Evolutionary conservation across 2,113 vertebrate genomes (phyloP).

Genomic region (Ictidomys tridecemlineatus): DNA sequence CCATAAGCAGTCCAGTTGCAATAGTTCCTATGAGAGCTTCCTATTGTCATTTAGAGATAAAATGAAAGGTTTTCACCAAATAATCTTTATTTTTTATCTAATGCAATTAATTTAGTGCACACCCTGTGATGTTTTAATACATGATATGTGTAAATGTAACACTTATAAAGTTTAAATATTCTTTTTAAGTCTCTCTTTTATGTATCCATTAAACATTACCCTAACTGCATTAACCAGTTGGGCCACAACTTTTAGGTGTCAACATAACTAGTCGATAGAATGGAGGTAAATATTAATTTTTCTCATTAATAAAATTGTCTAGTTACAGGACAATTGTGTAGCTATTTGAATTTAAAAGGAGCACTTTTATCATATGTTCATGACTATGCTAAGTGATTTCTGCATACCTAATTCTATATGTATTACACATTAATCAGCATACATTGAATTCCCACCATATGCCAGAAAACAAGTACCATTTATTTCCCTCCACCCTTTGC

Average conservation of each 20-base stretch:
- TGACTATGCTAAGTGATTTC: neutral
- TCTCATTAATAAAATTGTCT: neutral
- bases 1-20: neutral
- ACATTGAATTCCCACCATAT: neutral
- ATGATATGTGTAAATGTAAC: neutral
- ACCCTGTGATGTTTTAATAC: too few relatives aligned
- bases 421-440: neutral
- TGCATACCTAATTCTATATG: neutral
- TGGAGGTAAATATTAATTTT: neutral
- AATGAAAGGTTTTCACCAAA: neutral
- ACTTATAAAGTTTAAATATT: neutral
- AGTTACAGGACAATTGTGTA: neutral
- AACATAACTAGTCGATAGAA: neutral
- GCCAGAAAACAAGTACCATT: neutral
- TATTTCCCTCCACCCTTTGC: neutral
- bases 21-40: neutral
- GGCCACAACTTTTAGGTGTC: neutral
- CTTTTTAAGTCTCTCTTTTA: neutral
- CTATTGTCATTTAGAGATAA: neutral
- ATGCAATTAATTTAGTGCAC: neutral
- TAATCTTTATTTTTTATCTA: neutral
- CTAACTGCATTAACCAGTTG: neutral
- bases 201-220: neutral
- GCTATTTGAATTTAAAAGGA: neutral
- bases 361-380: neutral